A percentile compares a stretch with the other conserved stretches of the same genome.
These are phyloP conservation scores for Drosophila mayri DNA, from an alignment of 1,140 invertebrate species.

Conservation along the genomic window DNA sequence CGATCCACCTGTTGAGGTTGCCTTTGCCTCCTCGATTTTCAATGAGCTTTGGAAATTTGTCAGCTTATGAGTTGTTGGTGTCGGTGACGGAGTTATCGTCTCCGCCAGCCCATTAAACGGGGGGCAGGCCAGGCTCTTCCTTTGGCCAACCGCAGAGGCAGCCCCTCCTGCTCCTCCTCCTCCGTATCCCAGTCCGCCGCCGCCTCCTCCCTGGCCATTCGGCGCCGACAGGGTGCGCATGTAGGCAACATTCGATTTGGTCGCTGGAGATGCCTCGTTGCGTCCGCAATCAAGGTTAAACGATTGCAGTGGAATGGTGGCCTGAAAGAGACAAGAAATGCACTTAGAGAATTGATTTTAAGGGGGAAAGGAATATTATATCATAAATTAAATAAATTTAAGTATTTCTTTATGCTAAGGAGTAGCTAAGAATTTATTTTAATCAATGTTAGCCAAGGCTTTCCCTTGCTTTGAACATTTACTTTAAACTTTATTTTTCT, in stretches of 20 bases:
- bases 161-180: slow-evolving; percentile 3
- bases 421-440: neutral
- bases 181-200: neutral
- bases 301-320: slow-evolving; percentile 84
- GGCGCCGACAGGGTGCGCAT: slow-evolving; percentile 83
- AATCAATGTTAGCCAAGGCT: neutral
- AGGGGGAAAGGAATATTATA: neutral
- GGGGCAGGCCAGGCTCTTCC: slow-evolving; percentile 72
- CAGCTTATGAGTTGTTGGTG: slow-evolving; percentile 73
- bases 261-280: slow-evolving; percentile 57
- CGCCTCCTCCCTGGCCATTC: slow-evolving; percentile 37
- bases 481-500: neutral
- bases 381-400: neutral
- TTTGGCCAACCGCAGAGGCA: slow-evolving; percentile 43
- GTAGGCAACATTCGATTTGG: slow-evolving; percentile 73
- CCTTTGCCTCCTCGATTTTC: slow-evolving; percentile 80
- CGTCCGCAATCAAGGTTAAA: slow-evolving; percentile 84
- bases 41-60: slow-evolving; percentile 83
- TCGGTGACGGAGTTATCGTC: slow-evolving; percentile 45
- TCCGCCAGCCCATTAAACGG: slow-evolving; percentile 59
- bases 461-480: neutral
- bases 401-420: neutral
- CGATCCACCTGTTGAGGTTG: slow-evolving; percentile 49
- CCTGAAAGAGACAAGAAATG: slow-evolving; percentile 57
- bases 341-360: slow-evolving; percentile 28